phyloP scores from a whole-genome alignment of 2,113 vertebrate species.

The Pheucticus melanocephalus region DNA sequence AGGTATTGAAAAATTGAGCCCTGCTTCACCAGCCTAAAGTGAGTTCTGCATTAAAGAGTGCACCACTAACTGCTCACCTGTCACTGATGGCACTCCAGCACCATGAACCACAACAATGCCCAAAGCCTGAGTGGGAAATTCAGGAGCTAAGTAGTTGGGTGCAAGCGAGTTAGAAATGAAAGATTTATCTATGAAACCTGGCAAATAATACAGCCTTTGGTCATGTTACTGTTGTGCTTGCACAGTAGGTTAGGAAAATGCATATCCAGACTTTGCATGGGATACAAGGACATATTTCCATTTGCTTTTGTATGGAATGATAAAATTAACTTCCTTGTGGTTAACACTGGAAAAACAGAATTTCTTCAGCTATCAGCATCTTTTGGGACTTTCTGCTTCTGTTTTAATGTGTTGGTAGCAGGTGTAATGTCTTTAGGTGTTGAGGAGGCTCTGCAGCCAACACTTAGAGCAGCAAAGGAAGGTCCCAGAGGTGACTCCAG shows the following conservation, averaged over 20 bases:
- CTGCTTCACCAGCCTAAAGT: not conserved
- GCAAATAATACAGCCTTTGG: not conserved
- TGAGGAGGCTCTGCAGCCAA: not conserved
- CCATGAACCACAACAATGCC: not conserved
- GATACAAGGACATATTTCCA: not conserved
- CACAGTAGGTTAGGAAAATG: not conserved
- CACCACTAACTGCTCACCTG: not conserved
- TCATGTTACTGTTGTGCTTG: not conserved
- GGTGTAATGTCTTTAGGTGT: not conserved
- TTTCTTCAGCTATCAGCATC: not conserved
- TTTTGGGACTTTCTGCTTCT: not conserved
- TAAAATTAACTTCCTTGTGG: not conserved
- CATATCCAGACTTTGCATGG: not conserved
- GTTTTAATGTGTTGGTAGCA: not conserved
- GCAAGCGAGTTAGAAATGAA: not conserved
- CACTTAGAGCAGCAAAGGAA: not conserved
- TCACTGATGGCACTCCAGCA: not conserved
- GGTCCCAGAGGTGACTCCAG: not conserved
- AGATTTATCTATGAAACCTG: not conserved
- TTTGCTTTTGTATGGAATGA: not conserved
- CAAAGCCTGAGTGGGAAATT: not conserved
- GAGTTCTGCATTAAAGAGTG: not conserved
- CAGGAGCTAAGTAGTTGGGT: not conserved
- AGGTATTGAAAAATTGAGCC: not conserved
- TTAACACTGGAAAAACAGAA: not conserved